phyloP scores from a whole-genome alignment of 1,140 invertebrate genomes.

The Octopus sinensis region DNA sequence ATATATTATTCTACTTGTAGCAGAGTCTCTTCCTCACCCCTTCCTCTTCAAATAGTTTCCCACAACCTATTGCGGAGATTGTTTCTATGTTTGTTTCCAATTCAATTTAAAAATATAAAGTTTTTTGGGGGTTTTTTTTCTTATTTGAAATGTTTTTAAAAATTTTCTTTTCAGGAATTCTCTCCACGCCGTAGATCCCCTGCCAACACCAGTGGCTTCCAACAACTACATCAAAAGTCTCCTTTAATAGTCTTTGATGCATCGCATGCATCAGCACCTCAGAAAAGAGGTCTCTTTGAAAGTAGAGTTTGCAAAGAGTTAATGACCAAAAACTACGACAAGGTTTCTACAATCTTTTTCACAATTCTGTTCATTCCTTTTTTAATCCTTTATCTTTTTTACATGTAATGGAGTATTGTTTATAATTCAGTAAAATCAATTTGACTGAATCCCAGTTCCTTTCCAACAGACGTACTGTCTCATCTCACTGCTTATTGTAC shows the following conservation, averaged over 20 bases:
- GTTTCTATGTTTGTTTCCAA: no score
- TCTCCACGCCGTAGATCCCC: conserved; percentile 8
- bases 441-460: no score
- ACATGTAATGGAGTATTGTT: no score
- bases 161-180: conserved; percentile 16
- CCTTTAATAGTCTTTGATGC: conserved; percentile 38
- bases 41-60: no score
- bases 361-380: neutral
- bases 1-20: no score
- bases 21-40: no score
- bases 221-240: conserved; percentile 54
- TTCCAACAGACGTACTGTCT: no score
- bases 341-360: conserved; percentile 59
- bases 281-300: conserved; percentile 63
- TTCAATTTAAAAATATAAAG: neutral
- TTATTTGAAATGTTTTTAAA: neutral
- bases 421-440: no score
- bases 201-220: conserved; percentile 26
- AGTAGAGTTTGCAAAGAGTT: conserved; percentile 82
- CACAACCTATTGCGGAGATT: no score
- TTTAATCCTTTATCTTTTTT: neutral
- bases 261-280: conserved; percentile 29
- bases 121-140: neutral
- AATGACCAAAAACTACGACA: conserved; percentile 79
- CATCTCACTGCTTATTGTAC: no score